A percentile compares a stretch with the other conserved stretches of the same genome.
These are phyloP conservation scores for Apoda limacodes DNA, from an alignment of 2,888 invertebrate genomes.

Conservation along the genomic window DNA sequence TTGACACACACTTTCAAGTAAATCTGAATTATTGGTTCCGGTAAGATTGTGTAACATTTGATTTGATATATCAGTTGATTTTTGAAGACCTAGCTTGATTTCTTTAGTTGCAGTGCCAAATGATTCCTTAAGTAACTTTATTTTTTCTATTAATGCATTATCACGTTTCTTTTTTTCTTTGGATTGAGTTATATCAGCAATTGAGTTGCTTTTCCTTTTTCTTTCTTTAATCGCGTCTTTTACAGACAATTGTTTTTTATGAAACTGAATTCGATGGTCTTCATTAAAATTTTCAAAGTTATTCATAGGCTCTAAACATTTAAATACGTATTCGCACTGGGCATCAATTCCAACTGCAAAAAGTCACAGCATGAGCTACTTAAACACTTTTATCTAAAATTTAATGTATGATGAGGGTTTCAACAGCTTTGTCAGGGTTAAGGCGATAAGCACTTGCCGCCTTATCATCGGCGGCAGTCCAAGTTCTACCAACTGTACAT, in stretches of 20 bases:
- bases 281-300: slow-evolving; percentile 1
- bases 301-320: slow-evolving; percentile 26
- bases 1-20: slow-evolving; percentile 3
- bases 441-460: no score
- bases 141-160: slow-evolving; percentile 34
- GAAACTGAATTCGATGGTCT: slow-evolving; percentile 4
- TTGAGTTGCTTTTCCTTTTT: slow-evolving; percentile 34
- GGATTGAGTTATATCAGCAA: slow-evolving; percentile 26
- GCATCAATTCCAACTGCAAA: slow-evolving; percentile 67
- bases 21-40: slow-evolving; percentile 5
- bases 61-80: slow-evolving; percentile 23
- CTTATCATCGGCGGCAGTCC: background rate
- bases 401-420: no score
- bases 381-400: background rate
- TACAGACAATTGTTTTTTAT: slow-evolving; percentile 27
- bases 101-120: slow-evolving; percentile 33
- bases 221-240: slow-evolving; percentile 37
- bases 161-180: slow-evolving; percentile 52
- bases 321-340: slow-evolving; percentile 41
- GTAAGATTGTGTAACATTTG: slow-evolving; percentile 22
- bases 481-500: background rate
- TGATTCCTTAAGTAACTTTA: slow-evolving; percentile 38
- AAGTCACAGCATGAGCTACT: slow-evolving; percentile 7
- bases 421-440: no score
- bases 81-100: slow-evolving; percentile 25